phyloP scores from a whole-genome alignment of 1,140 invertebrate species.

The Drosophila pachea region DNA sequence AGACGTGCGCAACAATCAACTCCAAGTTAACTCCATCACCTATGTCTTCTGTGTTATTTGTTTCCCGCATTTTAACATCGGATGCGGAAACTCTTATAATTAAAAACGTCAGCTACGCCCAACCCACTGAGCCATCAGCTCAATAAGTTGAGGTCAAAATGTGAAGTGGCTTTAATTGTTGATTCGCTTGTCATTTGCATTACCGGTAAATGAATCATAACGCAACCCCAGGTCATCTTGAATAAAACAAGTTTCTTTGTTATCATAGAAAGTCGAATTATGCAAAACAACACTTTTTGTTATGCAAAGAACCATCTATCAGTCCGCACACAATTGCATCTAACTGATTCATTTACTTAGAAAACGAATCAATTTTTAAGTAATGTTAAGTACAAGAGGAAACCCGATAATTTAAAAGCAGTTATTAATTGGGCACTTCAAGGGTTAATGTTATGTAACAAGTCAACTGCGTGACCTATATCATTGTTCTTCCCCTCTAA shows the following conservation, averaged over 20 bases:
- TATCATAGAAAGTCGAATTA: slow-evolving; percentile 46
- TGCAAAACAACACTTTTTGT: slow-evolving; percentile 62
- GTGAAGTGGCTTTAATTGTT: slow-evolving; percentile 68
- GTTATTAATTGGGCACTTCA: slow-evolving; percentile 27
- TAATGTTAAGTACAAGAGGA: neutral
- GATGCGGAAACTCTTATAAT: slow-evolving; percentile 60
- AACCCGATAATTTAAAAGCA: too few species aligned
- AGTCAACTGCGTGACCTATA: too few species aligned
- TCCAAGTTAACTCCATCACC: slow-evolving; percentile 43
- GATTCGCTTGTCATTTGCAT: slow-evolving; percentile 18
- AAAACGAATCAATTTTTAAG: neutral
- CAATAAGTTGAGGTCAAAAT: slow-evolving; percentile 66
- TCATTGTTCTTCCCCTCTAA: too few species aligned
- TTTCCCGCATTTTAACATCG: slow-evolving; percentile 74
- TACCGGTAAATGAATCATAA: slow-evolving; percentile 34
- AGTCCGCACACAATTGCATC: slow-evolving; percentile 13
- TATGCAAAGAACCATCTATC: slow-evolving; percentile 49
- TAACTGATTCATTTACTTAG: slow-evolving; percentile 26
- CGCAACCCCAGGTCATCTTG: slow-evolving; percentile 8
- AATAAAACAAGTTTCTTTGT: slow-evolving; percentile 23
- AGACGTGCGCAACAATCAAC: slow-evolving; percentile 45
- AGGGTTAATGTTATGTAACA: too few species aligned
- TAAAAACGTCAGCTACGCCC: slow-evolving; percentile 72
- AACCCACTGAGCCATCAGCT: slow-evolving; percentile 45
- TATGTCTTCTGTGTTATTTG: slow-evolving; percentile 60